Base-by-base conservation (phyloP, 2,888 invertebrate genomes). In the Aleiodes leptofemur region DNA sequence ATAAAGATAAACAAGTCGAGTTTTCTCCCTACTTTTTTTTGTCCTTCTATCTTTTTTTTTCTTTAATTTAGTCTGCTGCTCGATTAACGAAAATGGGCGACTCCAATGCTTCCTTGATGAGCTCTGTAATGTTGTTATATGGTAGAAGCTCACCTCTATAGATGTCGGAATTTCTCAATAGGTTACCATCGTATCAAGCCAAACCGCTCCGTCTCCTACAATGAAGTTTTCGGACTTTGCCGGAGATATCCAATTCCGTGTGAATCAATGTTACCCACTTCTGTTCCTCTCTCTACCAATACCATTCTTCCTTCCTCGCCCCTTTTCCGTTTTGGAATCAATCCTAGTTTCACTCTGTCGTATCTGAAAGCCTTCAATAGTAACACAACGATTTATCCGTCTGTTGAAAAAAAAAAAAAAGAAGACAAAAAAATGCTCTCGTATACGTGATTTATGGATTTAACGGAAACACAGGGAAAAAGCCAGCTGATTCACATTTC, bases 241-340 rank as follows among this genome's bases (percentile, higher is more conserved):
- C 72, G 75, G 68, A 75, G 72, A 75, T 75, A 75, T 75, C 72
- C 75, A 68, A 68, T 75, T 75, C 43, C 43, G 38, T 14, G 56
- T 9, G 34, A 72, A 75, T 75, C 71, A 72, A 53, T 59, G 68
- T 51, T 71, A n/a, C 55, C 66, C 59, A 50, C 72, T 51, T 14
- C 51, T 68, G 7, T 31, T 29, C 34, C 8, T 29, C n/a, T 51
- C 23, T 7, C 29, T 23, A 13, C 57, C 31, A n/a, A 64, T 64
- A 23, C 48, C 23, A 48, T 64, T 8, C 64, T 43, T 43, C 43
- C 9, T 43, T 11, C 43, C 43, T 43, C 43, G 23, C 3, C 43
- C 9, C 3, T 9, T 53, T 14, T 3, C 7, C 53, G 14, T 4
- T 53, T 53, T 6, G 13, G 51, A 72, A 61, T 34, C 59, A 72